Percentiles rank a stretch among this genome's conserved stretches.
Conservation (phyloP, 1,140 invertebrate species). For the Macrocentrus cingulum region DNA sequence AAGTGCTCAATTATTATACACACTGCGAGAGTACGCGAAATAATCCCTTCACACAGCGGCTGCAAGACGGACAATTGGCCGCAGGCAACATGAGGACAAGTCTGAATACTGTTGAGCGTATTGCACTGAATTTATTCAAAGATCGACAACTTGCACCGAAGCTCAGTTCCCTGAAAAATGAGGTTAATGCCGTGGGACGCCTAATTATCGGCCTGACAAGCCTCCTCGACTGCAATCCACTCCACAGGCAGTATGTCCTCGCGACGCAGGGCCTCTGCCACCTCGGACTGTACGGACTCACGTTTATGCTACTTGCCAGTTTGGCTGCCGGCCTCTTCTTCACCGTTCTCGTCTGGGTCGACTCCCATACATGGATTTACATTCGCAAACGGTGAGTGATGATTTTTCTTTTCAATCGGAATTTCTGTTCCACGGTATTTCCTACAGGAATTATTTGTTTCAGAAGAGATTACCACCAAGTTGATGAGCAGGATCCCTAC, state of each 20-base stretch:
- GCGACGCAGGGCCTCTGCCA: slow-evolving; percentile 78
- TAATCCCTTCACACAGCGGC: slow-evolving; percentile 76
- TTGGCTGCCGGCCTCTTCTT: slow-evolving; percentile 83
- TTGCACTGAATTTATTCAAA: slow-evolving; percentile 67
- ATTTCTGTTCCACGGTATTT: background rate
- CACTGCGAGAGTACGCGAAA: slow-evolving; percentile 76
- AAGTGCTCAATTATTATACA: slow-evolving; percentile 79
- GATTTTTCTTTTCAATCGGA: background rate
- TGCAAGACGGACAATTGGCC: slow-evolving; percentile 73
- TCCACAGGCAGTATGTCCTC: slow-evolving; percentile 78
- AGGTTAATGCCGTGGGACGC: slow-evolving; percentile 69
- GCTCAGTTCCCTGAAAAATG: slow-evolving; percentile 70
- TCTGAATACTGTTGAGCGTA: slow-evolving; percentile 63
- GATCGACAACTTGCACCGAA: slow-evolving; percentile 67
- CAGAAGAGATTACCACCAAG: slow-evolving; percentile 72
- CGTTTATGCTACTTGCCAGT: slow-evolving; percentile 82
- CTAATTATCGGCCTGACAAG: slow-evolving; percentile 64
- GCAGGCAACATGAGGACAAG: slow-evolving; percentile 70
- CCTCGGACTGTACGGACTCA: slow-evolving; percentile 75
- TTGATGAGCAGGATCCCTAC: slow-evolving; percentile 74
- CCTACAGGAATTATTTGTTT: slow-evolving; percentile 42
- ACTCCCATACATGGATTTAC: slow-evolving; percentile 95
- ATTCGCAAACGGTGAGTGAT: slow-evolving; percentile 80
- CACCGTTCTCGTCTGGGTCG: slow-evolving; percentile 88
- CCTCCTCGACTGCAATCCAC: slow-evolving; percentile 76